Conservation (phyloP, 2,797 vertebrate species). For the Spea hammondii region DNA sequence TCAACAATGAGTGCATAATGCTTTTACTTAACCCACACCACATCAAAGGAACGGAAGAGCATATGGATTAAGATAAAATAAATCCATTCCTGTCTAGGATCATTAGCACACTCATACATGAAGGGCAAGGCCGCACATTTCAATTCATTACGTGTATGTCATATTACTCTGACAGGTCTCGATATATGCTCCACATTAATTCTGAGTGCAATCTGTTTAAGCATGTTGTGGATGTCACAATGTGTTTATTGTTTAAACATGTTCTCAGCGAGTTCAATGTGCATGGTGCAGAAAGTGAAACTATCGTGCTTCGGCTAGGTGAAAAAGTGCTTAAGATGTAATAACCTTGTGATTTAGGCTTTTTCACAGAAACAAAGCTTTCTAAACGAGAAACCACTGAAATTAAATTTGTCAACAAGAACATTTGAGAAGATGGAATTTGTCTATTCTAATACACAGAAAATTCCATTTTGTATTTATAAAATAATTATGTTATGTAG, state of each 20-base stretch:
- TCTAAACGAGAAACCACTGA: neutral
- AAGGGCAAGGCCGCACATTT: constrained; percentile 54
- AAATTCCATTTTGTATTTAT: too few relatives aligned
- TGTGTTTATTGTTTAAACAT: constrained; percentile 3
- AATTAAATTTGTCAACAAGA: too few relatives aligned
- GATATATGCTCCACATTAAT: constrained; percentile 18
- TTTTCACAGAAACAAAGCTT: neutral
- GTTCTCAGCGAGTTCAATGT: neutral
- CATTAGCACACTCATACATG: constrained; percentile 56
- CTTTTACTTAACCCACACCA: constrained; percentile 68
- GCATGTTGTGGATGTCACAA: constrained; percentile 1
- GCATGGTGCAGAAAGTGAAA: neutral
- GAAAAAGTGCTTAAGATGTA: neutral
- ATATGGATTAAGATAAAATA: constrained; percentile 65
- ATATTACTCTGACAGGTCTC: constrained; percentile 7
- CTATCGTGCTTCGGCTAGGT: too few relatives aligned
- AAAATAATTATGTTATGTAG: too few relatives aligned
- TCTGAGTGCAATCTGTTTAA: constrained; percentile 15
- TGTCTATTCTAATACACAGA: too few relatives aligned
- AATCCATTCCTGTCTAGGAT: constrained; percentile 61
- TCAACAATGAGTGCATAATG: constrained; percentile 61
- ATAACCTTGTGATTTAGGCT: neutral
- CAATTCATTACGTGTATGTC: constrained; percentile 36
- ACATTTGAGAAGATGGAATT: too few relatives aligned
- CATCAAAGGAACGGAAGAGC: constrained; percentile 73